Evolutionary conservation across 2,888 invertebrate genomes (phyloP), one percentile per base, ranked within the genome.

Genomic region (Carterocephalus palaemon): DNA sequence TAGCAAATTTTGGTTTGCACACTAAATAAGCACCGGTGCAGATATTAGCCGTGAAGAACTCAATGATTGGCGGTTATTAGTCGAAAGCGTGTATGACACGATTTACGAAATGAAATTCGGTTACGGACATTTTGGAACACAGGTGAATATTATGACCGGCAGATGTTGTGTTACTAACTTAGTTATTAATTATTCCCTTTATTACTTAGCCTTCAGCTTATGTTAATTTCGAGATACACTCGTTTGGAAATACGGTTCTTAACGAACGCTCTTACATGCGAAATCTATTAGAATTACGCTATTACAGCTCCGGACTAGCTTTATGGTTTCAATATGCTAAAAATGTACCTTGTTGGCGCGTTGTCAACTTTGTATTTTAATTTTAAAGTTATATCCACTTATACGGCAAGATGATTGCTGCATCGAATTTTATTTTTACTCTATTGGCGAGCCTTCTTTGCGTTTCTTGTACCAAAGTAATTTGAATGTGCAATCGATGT

Each of bases 1-100:
- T 74, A 71, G 60, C 67, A 62, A 72, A 75, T 72, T 77, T 72
- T 57, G 69, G 64, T 63, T 70, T 63, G 62, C 57, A 65, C 60
- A 60, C 55, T 47, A 51, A 72, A 80, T 70, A 62, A 67, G 67
- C 74, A 71, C 73, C 65, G 73, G 73, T 68, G 66, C 57, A 58
- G 62, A 71, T 75, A 79, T 81, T 67, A 67, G 64, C 59, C 59
- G 56, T 51, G 53, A 56, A 52, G 42, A 42, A 42, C 9, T 26
- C 26, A 60, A 61, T 54, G 56, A 54, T 69, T 62, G 57, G 54
- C 51, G 61, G 63, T 64, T 58, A 65, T 70, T 66, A 64, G 59
- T 48, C 53, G 50, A 59, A 59, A 65, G 64, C 60, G 60, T 64
- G 61, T 69, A 67, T 72, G 70, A 75, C 73, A 71, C 60, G 59